Base-by-base conservation (phyloP, 2,888 invertebrate species). In the Eilema depressum region DNA sequence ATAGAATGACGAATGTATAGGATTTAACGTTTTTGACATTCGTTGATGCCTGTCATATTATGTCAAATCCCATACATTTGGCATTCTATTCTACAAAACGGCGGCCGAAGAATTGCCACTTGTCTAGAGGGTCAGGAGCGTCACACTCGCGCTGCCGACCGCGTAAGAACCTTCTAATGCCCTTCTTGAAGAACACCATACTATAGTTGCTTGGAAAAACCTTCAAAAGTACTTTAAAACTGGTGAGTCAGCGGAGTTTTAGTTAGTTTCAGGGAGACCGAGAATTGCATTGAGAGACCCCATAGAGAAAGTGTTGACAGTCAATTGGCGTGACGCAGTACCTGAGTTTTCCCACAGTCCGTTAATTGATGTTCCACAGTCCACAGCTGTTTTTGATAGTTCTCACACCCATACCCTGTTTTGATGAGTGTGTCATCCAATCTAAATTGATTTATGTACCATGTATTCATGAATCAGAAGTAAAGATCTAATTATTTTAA, bases 251-350 rank as follows among this genome's bases (percentile, higher is more conserved):
- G n/a, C 23, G 3, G 0, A 37, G 33, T 1, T 14, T 37, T 12
- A 14, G 33, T 23, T 23, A 8, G 62, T 37, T 62, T 23, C 10
- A 17, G 2, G n/a, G 8, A 8, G 23, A 7, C 28, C 61, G 30
- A 30, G 28, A 5, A 61, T 11, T 61, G 1, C 11, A 30, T n/a
- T n/a, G n/a, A 20, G n/a, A 20, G 33, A 37, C 26, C 41, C 47
- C 14, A 41, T 20, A 37, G 57, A 41, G 25, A 72, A 73, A 75
- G 75, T 62, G 79, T 64, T 73, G 73, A 65, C 63, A 64, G 76
- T 76, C 78, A 81, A 83, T 85, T 81, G 78, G 73, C 78, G 80
- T 81, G 79, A 80, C 83, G 69, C 64, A 75, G 75, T 75, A 77
- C 78, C 74, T 76, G 74, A 67, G 53, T 56, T 76, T 83, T 83